Evolutionary conservation across 2,797 vertebrate species (phyloP), one percentile per base, ranked within the genome.

Genomic region (Cyclopterus lumpus): DNA sequence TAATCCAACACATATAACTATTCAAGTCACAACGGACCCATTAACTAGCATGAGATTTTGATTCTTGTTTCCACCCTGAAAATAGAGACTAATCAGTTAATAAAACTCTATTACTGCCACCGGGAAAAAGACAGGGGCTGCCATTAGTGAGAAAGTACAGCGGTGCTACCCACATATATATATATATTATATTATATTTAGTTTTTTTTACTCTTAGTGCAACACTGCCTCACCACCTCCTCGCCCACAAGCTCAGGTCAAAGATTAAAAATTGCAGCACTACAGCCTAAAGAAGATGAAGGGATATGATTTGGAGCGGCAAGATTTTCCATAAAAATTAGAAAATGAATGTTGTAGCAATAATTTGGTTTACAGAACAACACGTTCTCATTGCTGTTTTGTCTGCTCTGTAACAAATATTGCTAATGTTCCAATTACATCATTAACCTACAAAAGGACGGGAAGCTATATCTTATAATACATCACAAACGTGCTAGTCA

Each of bases 1-100:
- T 95, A 94, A 97, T 97, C 96, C 95, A 93, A 92, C 94, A 95
- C 94, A 96, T 96, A 96, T 95, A 96, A 96, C 95, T 96, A 95
- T 96, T 97, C 96, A 95, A 97, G 94, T 95, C 95, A 96, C 96
- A 96, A 87, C 77, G 84, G 88, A 79, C 75, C 83, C 90, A 92
- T 93, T 93, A 93, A 90, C 72, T 83, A 73, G 84, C 80, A 85
- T 87, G 84, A 88, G 73, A 84, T 86, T 89, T 88, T 89, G 87
- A 96, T 95, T 95, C 93, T 96, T 95, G 95, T 95, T 95, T 92
- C 93, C 93, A 91, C 88, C 81, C 92, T 90, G 95, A 94, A 77
- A 95, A 93, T 93, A 96, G 96, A 97, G 95, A 95, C 96, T 95
- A 92, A 93, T 91, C 90, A 92, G 87, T 91, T 95, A 94, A 92